Conservation (phyloP, 1,140 invertebrate species). For the Drosophila guanche region DNA sequence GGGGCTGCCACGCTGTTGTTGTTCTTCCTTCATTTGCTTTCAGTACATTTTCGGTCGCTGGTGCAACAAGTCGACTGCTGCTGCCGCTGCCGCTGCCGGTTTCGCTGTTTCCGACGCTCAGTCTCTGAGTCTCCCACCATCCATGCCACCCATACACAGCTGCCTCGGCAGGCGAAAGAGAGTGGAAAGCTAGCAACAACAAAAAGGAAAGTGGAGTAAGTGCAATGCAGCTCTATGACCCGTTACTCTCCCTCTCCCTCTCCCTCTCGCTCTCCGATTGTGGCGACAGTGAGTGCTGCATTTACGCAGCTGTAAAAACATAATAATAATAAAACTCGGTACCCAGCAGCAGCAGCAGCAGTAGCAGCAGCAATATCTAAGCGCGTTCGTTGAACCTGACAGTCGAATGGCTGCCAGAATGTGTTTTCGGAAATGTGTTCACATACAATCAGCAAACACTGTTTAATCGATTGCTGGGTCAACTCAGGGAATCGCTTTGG, state of each 20-base stretch:
- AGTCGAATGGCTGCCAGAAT: slow-evolving; percentile 19
- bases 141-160: slow-evolving; percentile 5
- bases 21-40: slow-evolving; percentile 70
- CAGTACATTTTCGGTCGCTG: slow-evolving; percentile 61
- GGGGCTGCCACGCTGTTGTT: slow-evolving; percentile 35
- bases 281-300: slow-evolving; percentile 20
- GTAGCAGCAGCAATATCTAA: slow-evolving; percentile 11
- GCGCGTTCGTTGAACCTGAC: slow-evolving; percentile 44
- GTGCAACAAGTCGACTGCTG: slow-evolving; percentile 69
- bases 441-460: neutral
- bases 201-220: slow-evolving; percentile 72
- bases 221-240: slow-evolving; percentile 26
- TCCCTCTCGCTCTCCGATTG: neutral
- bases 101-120: slow-evolving; percentile 3
- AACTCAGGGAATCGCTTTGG: neutral
- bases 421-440: neutral
- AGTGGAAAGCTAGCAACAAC: slow-evolving; percentile 41
- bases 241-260: neutral
- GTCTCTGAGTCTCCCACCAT: too few relatives aligned
- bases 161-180: slow-evolving; percentile 23
- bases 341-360: neutral
- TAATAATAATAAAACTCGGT: neutral
- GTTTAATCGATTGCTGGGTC: slow-evolving; percentile 35
- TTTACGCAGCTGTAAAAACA: slow-evolving; percentile 4
- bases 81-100: slow-evolving; percentile 16